Percentiles rank a stretch among this genome's conserved stretches.
These are phyloP conservation scores for Plebejus anna DNA, from an alignment of 2,888 invertebrate genomes.

Conservation along the genomic window DNA sequence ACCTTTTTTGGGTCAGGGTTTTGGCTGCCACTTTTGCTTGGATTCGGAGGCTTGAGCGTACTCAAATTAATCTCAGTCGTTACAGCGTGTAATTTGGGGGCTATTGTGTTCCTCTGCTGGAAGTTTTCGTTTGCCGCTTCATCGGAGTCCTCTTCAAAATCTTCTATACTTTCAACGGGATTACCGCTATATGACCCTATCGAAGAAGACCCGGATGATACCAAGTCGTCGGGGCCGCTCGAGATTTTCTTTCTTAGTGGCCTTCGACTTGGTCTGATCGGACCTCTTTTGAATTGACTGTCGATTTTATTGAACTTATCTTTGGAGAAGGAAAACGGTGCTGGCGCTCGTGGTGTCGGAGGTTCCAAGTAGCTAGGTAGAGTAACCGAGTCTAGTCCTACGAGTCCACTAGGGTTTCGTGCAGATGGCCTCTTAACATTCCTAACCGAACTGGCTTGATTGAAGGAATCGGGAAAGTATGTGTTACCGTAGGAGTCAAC, in stretches of 20 bases:
- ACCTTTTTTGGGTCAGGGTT: slow-evolving; percentile 72
- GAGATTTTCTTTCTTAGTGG: slow-evolving; percentile 71
- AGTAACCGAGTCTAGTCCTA: slow-evolving; percentile 56
- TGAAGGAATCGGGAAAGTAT: slow-evolving; percentile 68
- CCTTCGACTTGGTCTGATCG: slow-evolving; percentile 59
- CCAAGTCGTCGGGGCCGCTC: slow-evolving; percentile 61
- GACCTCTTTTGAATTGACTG: slow-evolving; percentile 63
- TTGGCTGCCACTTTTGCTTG: slow-evolving; percentile 33
- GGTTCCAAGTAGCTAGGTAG: slow-evolving; percentile 74
- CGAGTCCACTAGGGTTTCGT: slow-evolving; percentile 39
- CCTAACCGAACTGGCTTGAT: slow-evolving; percentile 65
- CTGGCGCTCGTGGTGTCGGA: slow-evolving; percentile 63
- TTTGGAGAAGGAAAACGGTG: slow-evolving; percentile 59
- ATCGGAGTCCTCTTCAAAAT: slow-evolving; percentile 43
- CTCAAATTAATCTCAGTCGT: slow-evolving; percentile 50
- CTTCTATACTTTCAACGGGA: slow-evolving; percentile 58
- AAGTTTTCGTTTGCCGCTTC: slow-evolving; percentile 47
- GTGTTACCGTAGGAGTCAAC: slow-evolving; percentile 69
- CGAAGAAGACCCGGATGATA: slow-evolving; percentile 66
- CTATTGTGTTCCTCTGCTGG: slow-evolving; percentile 55
- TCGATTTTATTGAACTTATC: slow-evolving; percentile 63
- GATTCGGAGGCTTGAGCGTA: slow-evolving; percentile 45
- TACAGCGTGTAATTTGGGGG: slow-evolving; percentile 59
- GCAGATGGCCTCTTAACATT: slow-evolving; percentile 60
- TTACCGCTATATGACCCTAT: slow-evolving; percentile 55